Evolutionary conservation across 1,140 invertebrate genomes (phyloP).

Genomic region (Danaus melanippus): DNA sequence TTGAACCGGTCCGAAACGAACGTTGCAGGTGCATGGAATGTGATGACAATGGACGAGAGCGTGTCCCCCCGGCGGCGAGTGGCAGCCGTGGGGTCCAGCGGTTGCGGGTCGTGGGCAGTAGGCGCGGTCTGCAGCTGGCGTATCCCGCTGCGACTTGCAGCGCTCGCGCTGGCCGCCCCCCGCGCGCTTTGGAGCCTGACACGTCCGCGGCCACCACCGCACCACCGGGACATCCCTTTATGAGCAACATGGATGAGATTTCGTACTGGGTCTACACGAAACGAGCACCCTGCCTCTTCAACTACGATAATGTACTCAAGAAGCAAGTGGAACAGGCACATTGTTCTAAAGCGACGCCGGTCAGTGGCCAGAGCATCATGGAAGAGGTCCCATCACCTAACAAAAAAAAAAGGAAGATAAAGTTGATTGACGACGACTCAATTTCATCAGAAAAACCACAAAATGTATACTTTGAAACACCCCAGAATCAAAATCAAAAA

Average conservation of each 20-base stretch:
- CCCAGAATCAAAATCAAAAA: slow-evolving; percentile 32
- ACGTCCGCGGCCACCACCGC: slow-evolving; percentile 9
- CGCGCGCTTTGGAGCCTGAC: slow-evolving; percentile 18
- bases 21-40: slow-evolving; percentile 56
- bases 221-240: slow-evolving; percentile 42
- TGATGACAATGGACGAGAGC: slow-evolving; percentile 42
- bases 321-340: slow-evolving; percentile 42
- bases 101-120: slow-evolving; percentile 24
- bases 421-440: slow-evolving; percentile 45
- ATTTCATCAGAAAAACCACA: slow-evolving; percentile 41
- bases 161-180: slow-evolving; percentile 26
- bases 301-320: slow-evolving; percentile 51
- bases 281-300: slow-evolving; percentile 54
- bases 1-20: background rate
- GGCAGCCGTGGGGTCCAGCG: slow-evolving; percentile 25
- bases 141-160: slow-evolving; percentile 17
- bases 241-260: slow-evolving; percentile 64
- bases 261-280: slow-evolving; percentile 59
- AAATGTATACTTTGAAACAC: slow-evolving; percentile 50
- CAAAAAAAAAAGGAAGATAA: slow-evolving; percentile 52
- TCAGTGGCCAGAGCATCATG: slow-evolving; percentile 31
- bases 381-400: slow-evolving; percentile 39
- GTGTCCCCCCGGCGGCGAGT: slow-evolving; percentile 19
- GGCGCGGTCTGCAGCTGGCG: slow-evolving; percentile 28
- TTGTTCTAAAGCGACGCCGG: slow-evolving; percentile 35